Conservation (phyloP, 2,888 invertebrate species). For the Epinotia demarniana region DNA sequence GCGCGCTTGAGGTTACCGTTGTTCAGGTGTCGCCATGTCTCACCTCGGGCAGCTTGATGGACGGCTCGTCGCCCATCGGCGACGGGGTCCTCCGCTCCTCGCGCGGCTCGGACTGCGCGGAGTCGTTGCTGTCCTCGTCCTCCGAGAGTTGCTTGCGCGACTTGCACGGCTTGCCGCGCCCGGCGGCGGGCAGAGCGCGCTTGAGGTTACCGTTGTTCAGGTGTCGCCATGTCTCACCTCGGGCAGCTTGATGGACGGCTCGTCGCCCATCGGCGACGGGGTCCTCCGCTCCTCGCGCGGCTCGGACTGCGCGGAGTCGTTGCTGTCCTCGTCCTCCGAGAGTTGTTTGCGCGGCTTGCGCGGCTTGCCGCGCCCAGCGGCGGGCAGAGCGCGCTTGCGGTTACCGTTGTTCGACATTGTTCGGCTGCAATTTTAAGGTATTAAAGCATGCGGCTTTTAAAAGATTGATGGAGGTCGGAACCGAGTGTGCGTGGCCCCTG, state of each 20-base stretch:
- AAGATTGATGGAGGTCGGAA: too few relatives aligned
- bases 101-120: too few relatives aligned
- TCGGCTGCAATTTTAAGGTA: conserved; percentile 21
- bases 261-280: conserved; percentile 83
- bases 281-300: conserved; percentile 60
- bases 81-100: too few relatives aligned
- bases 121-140: too few relatives aligned
- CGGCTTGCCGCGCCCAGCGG: conserved; percentile 53
- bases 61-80: conserved; percentile 77
- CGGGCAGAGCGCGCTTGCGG: conserved; percentile 55
- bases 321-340: conserved; percentile 71
- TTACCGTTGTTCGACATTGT: conserved; percentile 57
- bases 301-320: conserved; percentile 61
- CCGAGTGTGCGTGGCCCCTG: too few relatives aligned
- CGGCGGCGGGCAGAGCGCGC: too few relatives aligned
- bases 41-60: conserved; percentile 75
- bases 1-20: conserved; percentile 56
- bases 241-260: conserved; percentile 84
- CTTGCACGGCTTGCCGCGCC: too few relatives aligned
- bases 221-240: background rate
- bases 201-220: too few relatives aligned
- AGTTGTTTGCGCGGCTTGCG: conserved; percentile 61
- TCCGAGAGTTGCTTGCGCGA: too few relatives aligned
- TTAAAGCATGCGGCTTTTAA: too few relatives aligned
- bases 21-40: conserved; percentile 44